Percentiles rank a stretch among this genome's conserved stretches.
Evolutionary conservation across 2,888 invertebrate species (phyloP).

Genomic region (Nasonovia ribisnigri): DNA sequence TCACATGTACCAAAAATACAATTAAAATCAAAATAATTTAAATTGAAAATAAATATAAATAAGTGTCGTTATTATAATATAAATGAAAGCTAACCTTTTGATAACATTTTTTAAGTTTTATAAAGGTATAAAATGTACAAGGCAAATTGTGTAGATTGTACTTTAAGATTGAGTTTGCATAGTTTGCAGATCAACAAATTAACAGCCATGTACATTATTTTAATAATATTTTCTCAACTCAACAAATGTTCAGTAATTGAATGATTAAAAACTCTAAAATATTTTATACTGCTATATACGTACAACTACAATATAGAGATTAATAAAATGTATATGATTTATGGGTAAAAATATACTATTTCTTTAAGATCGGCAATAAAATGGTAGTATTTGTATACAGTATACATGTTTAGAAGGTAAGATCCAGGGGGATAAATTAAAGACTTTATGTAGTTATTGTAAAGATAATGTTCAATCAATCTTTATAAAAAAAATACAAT

Average conservation of each 20-base stretch:
- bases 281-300: neutral
- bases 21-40: constrained; percentile 2
- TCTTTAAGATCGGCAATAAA: neutral
- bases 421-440: neutral
- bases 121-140: neutral
- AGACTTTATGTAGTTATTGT: too few species aligned
- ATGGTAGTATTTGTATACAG: neutral
- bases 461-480: too few species aligned
- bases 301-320: neutral
- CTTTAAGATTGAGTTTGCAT: neutral
- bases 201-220: neutral
- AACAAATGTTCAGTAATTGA: neutral
- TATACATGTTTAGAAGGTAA: neutral
- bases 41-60: neutral
- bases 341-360: neutral
- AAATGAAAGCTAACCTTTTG: neutral
- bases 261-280: neutral
- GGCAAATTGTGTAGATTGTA: neutral
- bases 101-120: neutral
- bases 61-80: neutral
- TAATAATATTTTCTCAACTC: neutral
- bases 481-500: neutral
- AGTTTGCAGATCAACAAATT: neutral
- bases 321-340: neutral
- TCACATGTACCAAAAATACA: too few species aligned